Evolutionary conservation across 2,888 invertebrate species (phyloP).

Genomic region (Clivina fossor): DNA sequence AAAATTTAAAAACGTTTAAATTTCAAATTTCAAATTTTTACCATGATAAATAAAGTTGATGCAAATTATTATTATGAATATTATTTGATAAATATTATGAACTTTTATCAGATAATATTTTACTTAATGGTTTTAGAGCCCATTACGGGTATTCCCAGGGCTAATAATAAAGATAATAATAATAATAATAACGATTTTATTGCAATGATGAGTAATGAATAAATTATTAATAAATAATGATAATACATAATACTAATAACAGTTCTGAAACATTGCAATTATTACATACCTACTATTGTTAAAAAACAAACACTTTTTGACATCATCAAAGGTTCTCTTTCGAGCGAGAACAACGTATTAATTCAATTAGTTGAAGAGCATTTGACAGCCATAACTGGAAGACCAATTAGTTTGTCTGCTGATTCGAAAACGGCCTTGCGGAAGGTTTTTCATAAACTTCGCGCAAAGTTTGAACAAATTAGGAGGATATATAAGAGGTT

Average conservation of each 20-base stretch:
- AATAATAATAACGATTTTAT: too few relatives aligned
- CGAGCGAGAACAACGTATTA: slow-evolving; percentile 18
- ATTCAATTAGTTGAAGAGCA: slow-evolving; percentile 15
- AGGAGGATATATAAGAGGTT: slow-evolving; percentile 10
- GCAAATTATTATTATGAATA: slow-evolving; percentile 1
- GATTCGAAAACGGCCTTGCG: slow-evolving; percentile 9
- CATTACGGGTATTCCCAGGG: too few relatives aligned
- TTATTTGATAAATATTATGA: background rate
- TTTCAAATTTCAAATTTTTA: too few relatives aligned
- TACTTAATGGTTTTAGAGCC: too few relatives aligned
- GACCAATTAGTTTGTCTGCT: slow-evolving; percentile 21
- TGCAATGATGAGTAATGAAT: background rate
- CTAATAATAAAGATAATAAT: too few relatives aligned
- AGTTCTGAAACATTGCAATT: slow-evolving; percentile 2
- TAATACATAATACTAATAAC: too few relatives aligned
- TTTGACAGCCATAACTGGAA: slow-evolving; percentile 18
- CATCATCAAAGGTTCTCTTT: slow-evolving; percentile 8
- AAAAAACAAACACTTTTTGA: slow-evolving; percentile 27
- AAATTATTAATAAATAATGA: slow-evolving; percentile 1
- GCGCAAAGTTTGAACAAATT: slow-evolving; percentile 29
- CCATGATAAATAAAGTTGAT: too few relatives aligned
- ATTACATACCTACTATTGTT: background rate
- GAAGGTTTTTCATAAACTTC: slow-evolving; percentile 19
- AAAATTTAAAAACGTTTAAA: too few relatives aligned
- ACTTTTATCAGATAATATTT: slow-evolving; percentile 2